These are phyloP conservation scores for Microplitis demolitor DNA, from an alignment of 1,140 invertebrate species.

Conservation along the genomic window DNA sequence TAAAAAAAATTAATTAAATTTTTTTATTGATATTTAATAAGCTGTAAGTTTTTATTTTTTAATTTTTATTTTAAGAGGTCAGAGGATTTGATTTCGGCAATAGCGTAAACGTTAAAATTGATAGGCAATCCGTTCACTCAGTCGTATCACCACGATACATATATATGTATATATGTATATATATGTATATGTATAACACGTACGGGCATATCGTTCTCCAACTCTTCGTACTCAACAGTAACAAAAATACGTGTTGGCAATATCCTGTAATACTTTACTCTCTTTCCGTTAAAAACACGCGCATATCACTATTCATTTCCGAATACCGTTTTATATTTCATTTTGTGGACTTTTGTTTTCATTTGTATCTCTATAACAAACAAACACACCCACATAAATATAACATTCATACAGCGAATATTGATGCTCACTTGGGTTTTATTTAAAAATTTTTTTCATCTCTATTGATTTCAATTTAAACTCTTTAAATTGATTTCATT, in stretches of 20 bases:
- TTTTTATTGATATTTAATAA: neutral
- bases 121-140: slow-evolving; percentile 3
- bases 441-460: too few species aligned
- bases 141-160: neutral
- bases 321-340: slow-evolving; percentile 6
- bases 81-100: neutral
- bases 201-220: slow-evolving; percentile 3
- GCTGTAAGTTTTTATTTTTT: neutral
- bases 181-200: neutral
- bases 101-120: slow-evolving; percentile 1
- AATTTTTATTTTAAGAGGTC: neutral
- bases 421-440: neutral
- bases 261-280: slow-evolving; percentile 25
- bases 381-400: neutral
- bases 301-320: slow-evolving; percentile 27
- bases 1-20: too few species aligned
- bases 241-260: slow-evolving; percentile 19
- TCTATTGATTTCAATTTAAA: too few species aligned
- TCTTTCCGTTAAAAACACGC: slow-evolving; percentile 21
- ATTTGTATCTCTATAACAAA: neutral
- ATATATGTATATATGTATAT: too few species aligned
- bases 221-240: neutral
- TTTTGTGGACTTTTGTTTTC: slow-evolving; percentile 20
- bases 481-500: too few species aligned
- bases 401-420: neutral